Percentiles rank a stretch among this genome's conserved stretches.
Conservation (phyloP, 2,797 vertebrate species). For the Parauchenoglanis ngamensis region DNA sequence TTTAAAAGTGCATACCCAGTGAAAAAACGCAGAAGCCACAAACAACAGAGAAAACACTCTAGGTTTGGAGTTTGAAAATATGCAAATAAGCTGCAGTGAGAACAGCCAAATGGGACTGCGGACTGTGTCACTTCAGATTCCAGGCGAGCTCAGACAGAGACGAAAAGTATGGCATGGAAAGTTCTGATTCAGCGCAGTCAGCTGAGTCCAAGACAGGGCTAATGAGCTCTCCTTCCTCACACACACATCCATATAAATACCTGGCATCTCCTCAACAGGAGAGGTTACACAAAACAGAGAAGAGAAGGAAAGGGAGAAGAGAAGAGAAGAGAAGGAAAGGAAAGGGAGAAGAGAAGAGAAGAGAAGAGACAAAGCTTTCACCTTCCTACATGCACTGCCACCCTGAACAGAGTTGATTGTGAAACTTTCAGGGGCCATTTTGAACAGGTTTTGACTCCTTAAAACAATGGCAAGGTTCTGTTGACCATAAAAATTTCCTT, state of each 20-base stretch:
- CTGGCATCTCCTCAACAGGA: slow-evolving; percentile 59
- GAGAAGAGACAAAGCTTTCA: not conserved
- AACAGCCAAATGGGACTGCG: slow-evolving; percentile 39
- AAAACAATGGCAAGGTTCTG: not conserved
- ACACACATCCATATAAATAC: slow-evolving; percentile 64
- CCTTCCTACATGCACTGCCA: not conserved
- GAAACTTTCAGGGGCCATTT: slow-evolving; percentile 25
- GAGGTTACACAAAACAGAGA: slow-evolving; percentile 21
- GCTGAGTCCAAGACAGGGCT: slow-evolving; percentile 57
- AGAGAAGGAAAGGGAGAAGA: not conserved
- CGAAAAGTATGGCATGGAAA: slow-evolving; percentile 58
- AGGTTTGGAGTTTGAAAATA: slow-evolving; percentile 43
- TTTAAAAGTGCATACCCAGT: slow-evolving; percentile 47
- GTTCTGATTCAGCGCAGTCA: slow-evolving; percentile 73
- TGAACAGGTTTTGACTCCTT: slow-evolving; percentile 10
- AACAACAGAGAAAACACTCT: slow-evolving; percentile 39
- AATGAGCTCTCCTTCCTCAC: slow-evolving; percentile 63
- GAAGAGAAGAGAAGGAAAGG: not conserved
- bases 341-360: not conserved
- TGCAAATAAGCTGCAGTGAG: slow-evolving; percentile 41
- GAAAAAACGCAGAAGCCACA: slow-evolving; percentile 44
- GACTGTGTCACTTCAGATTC: slow-evolving; percentile 48
- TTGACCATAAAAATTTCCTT: slow-evolving; percentile 9
- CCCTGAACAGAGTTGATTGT: not conserved
- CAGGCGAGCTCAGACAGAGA: slow-evolving; percentile 49